phyloP scores from a whole-genome alignment of 2,113 vertebrate genomes.

The Salvelinus namaycush region DNA sequence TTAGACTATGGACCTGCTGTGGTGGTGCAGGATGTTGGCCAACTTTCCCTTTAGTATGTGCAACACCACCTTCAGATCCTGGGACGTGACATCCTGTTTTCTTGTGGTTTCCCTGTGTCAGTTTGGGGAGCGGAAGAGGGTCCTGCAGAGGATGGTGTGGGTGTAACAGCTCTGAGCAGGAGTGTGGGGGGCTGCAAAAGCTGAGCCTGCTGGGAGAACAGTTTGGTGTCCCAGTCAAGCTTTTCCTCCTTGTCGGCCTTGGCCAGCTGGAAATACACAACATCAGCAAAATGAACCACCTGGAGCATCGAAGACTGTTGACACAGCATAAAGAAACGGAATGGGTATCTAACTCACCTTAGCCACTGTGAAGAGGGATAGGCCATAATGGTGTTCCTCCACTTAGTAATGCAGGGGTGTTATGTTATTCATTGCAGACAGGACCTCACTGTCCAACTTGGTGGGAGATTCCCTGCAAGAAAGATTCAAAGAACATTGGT shows the following conservation, averaged over 20 bases:
- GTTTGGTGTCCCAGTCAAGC: background rate
- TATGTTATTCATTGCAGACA: slow-evolving; percentile 70
- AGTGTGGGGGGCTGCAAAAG: slow-evolving; percentile 52
- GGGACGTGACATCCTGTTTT: background rate
- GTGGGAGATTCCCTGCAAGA: slow-evolving; percentile 76
- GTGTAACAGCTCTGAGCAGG: slow-evolving; percentile 57
- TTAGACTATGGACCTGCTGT: background rate
- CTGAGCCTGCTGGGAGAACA: background rate
- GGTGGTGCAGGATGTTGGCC: background rate
- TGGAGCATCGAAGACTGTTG: background rate
- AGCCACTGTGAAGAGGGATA: slow-evolving; percentile 76
- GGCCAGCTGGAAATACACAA: slow-evolving; percentile 75
- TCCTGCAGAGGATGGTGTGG: slow-evolving; percentile 62
- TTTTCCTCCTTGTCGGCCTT: slow-evolving; percentile 61
- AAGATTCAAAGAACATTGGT: background rate
- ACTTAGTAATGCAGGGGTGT: slow-evolving; percentile 69
- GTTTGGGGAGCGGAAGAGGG: slow-evolving; percentile 61
- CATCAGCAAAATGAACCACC: background rate
- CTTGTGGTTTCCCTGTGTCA: slow-evolving; percentile 13
- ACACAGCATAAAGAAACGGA: background rate
- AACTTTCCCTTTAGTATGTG: background rate
- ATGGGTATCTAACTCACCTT: slow-evolving; percentile 67
- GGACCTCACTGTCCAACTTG: slow-evolving; percentile 81
- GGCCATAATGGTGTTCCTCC: slow-evolving; percentile 66
- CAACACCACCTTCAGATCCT: background rate